Evolutionary conservation across 2,888 invertebrate genomes (phyloP).

Genomic region (Drosophila stalkeri): DNA sequence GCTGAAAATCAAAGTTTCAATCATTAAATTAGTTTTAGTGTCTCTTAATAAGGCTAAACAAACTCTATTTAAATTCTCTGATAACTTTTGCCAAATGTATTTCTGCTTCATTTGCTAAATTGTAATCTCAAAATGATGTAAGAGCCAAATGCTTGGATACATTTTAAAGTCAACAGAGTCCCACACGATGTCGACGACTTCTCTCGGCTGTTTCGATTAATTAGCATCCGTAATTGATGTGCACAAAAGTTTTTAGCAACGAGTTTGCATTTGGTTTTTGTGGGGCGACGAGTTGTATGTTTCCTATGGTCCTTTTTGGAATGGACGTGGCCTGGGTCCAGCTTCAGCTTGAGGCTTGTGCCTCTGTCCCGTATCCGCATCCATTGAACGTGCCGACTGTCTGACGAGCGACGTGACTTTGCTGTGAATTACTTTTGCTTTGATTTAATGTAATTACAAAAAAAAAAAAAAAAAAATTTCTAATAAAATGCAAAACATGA

Average conservation of each 20-base stretch:
- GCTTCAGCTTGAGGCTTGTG: conserved; percentile 31
- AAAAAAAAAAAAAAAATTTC: conserved; percentile 53
- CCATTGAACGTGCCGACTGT: conserved; percentile 64
- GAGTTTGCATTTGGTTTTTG: conserved; percentile 65
- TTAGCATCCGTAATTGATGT: conserved; percentile 84
- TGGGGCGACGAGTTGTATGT: conserved; percentile 41
- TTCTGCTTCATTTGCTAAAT: background rate
- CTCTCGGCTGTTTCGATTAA: conserved; percentile 78
- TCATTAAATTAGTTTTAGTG: background rate
- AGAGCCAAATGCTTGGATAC: conserved; percentile 19
- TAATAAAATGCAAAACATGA: conserved; percentile 58
- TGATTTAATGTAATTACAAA: conserved; percentile 82
- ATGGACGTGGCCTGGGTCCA: conserved; percentile 45
- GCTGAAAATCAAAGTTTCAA: no score
- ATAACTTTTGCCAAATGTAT: background rate
- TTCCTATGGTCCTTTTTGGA: conserved; percentile 32
- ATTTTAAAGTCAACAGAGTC: conserved; percentile 47
- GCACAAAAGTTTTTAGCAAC: conserved; percentile 79
- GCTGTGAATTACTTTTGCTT: conserved; percentile 79
- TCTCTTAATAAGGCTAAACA: background rate
- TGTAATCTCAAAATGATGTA: conserved; percentile 5
- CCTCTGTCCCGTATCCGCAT: conserved; percentile 24
- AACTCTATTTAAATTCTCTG: background rate
- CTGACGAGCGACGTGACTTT: conserved; percentile 77
- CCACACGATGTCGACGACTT: conserved; percentile 26